phyloP scores from a whole-genome alignment of 2,888 invertebrate species.

The Drosophila ezoana region DNA sequence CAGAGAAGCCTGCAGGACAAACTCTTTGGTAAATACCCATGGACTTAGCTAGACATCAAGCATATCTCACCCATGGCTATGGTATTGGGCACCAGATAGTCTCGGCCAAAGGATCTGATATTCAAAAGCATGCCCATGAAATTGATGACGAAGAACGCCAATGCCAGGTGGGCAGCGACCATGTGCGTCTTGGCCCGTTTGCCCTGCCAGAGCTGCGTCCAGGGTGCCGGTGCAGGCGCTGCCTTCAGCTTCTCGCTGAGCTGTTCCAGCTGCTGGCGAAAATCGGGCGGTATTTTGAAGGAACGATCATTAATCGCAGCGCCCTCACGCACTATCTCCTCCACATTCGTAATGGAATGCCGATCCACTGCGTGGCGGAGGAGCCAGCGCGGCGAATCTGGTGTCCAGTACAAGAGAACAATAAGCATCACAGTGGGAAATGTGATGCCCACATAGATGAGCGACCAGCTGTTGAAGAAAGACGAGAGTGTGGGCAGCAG shows the following conservation, averaged over 20 bases:
- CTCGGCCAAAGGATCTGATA: constrained; percentile 85
- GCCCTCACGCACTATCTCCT: constrained; percentile 82
- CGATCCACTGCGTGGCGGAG: constrained; percentile 81
- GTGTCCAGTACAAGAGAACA: constrained; percentile 84
- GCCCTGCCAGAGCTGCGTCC: constrained; percentile 83
- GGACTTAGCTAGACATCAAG: too few relatives aligned
- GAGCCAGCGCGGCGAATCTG: constrained; percentile 85
- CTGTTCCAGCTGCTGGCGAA: constrained; percentile 77
- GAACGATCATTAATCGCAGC: constrained; percentile 83
- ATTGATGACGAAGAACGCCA: constrained; percentile 83
- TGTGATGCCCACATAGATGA: constrained; percentile 85
- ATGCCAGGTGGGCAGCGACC: constrained; percentile 83
- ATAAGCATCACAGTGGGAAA: constrained; percentile 84
- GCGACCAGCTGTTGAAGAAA: constrained; percentile 84
- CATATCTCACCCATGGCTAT: constrained; percentile 83
- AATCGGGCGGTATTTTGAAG: constrained; percentile 81
- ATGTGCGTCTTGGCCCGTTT: constrained; percentile 81
- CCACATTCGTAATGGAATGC: constrained; percentile 78
- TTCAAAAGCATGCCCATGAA: constrained; percentile 85
- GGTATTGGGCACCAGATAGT: constrained; percentile 84
- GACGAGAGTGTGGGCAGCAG: constrained; percentile 84
- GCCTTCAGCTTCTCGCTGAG: constrained; percentile 76
- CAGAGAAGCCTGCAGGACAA: constrained; percentile 81
- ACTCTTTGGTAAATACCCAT: background rate
- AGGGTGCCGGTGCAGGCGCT: constrained; percentile 75